Evolutionary conservation across 2,113 vertebrate species (phyloP).

Genomic region (Bos javanicus): DNA sequence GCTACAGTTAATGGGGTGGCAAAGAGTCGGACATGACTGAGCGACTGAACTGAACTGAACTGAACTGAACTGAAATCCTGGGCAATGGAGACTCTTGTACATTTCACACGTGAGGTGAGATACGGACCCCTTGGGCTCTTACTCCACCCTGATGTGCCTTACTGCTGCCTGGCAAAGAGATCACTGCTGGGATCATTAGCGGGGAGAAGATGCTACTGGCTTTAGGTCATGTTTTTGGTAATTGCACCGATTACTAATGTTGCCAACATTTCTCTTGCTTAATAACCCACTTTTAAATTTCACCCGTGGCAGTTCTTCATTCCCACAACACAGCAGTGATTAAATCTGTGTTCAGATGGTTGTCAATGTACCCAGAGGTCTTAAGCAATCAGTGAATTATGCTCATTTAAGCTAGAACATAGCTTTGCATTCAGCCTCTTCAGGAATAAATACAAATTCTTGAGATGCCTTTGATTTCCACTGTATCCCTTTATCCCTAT

Average conservation of each 20-base stretch:
- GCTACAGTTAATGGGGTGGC: no score
- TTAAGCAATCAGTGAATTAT: slow-evolving; percentile 47
- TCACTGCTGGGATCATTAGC: neutral
- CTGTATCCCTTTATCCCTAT: neutral
- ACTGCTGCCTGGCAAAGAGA: neutral
- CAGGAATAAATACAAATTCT: slow-evolving; percentile 30
- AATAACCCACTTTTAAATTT: slow-evolving; percentile 67
- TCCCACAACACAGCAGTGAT: slow-evolving; percentile 57
- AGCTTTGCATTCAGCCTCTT: neutral
- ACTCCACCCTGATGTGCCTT: neutral
- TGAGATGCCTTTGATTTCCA: neutral
- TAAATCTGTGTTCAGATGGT: slow-evolving; percentile 49
- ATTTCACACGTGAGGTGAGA: neutral
- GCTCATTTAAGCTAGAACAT: slow-evolving; percentile 29
- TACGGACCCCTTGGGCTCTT: neutral
- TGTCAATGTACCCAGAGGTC: slow-evolving; percentile 57
- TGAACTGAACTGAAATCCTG: neutral
- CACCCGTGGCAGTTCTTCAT: slow-evolving; percentile 37
- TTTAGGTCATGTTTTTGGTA: neutral
- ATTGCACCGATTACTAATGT: slow-evolving; percentile 38
- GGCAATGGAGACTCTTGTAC: neutral
- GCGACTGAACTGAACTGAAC: no score
- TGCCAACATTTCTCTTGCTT: slow-evolving; percentile 55
- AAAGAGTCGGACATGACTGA: no score
- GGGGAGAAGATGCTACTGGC: neutral